Conservation (phyloP, 2,113 vertebrate genomes). For the Bungarus multicinctus region DNA sequence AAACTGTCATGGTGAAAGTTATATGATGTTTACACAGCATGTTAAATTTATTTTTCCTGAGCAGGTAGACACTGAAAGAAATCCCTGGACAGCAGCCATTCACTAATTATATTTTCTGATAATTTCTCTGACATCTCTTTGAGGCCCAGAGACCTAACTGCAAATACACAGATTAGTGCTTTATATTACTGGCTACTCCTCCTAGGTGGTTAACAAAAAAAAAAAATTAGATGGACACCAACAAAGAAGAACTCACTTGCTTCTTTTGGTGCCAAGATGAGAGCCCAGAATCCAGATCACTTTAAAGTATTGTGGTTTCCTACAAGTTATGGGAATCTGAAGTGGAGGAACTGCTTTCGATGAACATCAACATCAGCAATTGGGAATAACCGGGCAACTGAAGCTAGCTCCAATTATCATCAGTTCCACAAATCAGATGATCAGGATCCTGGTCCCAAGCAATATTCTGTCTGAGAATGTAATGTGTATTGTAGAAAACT, state of each 20-base stretch:
- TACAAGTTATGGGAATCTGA: background rate
- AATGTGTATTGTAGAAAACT: background rate
- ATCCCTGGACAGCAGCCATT: background rate
- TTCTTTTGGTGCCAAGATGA: background rate
- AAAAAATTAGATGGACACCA: background rate
- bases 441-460: background rate
- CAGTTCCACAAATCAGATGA: background rate
- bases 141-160: background rate
- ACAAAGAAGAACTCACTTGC: background rate
- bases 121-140: background rate
- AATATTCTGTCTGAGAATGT: background rate
- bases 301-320: background rate
- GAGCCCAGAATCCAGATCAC: background rate
- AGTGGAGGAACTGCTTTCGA: background rate
- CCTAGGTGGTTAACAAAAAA: background rate
- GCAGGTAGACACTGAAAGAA: background rate
- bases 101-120: background rate
- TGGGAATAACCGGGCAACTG: background rate
- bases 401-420: background rate
- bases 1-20: background rate
- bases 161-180: background rate
- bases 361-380: background rate
- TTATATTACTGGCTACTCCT: background rate
- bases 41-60: background rate
- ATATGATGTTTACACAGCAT: background rate